These are phyloP conservation scores for Aphis gossypii DNA, from an alignment of 1,140 invertebrate genomes.

Conservation along the genomic window DNA sequence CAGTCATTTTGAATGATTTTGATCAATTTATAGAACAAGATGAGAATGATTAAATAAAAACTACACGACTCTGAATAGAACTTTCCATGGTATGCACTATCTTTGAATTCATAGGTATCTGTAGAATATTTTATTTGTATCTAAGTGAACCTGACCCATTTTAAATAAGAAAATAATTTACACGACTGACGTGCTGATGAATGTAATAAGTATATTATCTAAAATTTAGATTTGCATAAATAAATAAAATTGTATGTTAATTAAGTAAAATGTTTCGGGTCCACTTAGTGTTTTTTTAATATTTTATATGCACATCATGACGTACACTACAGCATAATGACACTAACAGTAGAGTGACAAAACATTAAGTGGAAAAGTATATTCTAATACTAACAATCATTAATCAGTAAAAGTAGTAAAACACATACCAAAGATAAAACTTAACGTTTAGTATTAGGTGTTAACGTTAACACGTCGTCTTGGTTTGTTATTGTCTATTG, in stretches of 20 bases:
- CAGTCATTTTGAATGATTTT: conserved; percentile 14
- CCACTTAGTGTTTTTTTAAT: neutral
- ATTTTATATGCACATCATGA: neutral
- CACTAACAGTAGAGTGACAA: neutral
- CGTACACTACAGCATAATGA: neutral
- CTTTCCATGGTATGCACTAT: neutral
- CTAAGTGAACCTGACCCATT: neutral
- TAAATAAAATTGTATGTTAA: conserved; percentile 29
- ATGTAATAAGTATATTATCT: neutral
- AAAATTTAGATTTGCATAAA: conserved; percentile 36
- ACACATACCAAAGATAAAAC: neutral
- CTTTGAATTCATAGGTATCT: neutral
- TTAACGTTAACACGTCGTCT: neutral
- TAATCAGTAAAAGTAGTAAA: neutral
- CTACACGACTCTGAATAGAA: neutral
- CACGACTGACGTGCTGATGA: neutral
- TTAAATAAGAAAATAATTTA: neutral
- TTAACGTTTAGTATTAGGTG: neutral
- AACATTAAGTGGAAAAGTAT: no score
- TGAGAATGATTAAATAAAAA: neutral
- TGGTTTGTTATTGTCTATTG: neutral
- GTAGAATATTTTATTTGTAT: neutral
- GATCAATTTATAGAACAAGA: neutral
- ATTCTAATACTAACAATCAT: neutral
- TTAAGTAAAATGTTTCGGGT: neutral